Base-by-base conservation (phyloP, 2,113 vertebrate species). In the Apaloderma vittatum region DNA sequence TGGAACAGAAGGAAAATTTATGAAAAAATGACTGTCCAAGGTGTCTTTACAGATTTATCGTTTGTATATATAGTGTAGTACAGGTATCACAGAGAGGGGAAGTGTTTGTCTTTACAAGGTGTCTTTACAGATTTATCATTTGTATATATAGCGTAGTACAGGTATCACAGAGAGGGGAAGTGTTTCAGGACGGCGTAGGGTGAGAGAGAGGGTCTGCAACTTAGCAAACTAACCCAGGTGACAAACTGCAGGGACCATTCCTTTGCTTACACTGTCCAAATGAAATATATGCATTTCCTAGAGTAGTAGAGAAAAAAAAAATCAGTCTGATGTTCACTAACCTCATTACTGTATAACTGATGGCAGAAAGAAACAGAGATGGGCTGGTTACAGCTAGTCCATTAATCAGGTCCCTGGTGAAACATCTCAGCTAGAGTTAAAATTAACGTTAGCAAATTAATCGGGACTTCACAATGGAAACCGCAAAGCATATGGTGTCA, bases 351-450 rank as follows among this genome's bases (percentile, higher is more conserved):
- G 54, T 51, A 78, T 89, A 95, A 97, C 92, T 71, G 70, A 95
- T 92, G 83, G 70, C 68, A 91, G 75, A 91, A 92, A 74, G 75
- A 95, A 81, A 34, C 83, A 85, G 68, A 65, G 83, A 95, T 87
- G 77, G 86, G 68, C 86, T 87, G 80, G 83, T 91, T 94, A 89
- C 93, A 80, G 66, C 76, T 93, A 94, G 83, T 88, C 91, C 83
- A 94, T 97, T 97, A 94, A 97, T 95, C 96, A 94, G 80, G 57
- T 78, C 80, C 83, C 96, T 61, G 73, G 80, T 71, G 91, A 95
- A 96, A 80, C 88, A 85, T 93, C 95, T 94, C 94, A 81, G 72
- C 86, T 87, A 96, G 92, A 96, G 95, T 96, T 96, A 95, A 97
- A 97, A 94, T 97, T 96, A 96, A 97, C 32, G 0, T 43, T 84